Evolutionary conservation across 2,888 invertebrate species (phyloP).

Genomic region (Rhamphomyia laevipes): DNA sequence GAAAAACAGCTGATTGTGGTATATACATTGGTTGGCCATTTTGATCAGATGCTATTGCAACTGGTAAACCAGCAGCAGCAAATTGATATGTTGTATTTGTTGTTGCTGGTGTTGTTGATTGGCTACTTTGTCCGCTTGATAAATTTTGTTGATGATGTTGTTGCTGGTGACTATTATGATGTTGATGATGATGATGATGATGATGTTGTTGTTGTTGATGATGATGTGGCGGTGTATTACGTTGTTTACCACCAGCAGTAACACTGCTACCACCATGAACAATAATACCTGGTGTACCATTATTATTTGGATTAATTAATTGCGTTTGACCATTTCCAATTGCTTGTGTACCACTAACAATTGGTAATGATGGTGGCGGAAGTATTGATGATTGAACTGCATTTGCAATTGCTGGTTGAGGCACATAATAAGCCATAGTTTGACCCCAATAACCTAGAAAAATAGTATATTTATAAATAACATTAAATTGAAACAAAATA

Average conservation of each 20-base stretch:
- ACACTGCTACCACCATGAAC: conserved; percentile 20
- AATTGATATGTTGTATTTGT: conserved; percentile 18
- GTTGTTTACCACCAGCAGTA: conserved; percentile 26
- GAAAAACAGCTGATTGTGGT: conserved; percentile 34
- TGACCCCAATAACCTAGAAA: conserved; percentile 30
- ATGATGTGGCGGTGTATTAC: conserved; percentile 22
- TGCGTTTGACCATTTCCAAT: not conserved
- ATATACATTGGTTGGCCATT: conserved; percentile 30
- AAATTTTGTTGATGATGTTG: conserved; percentile 14
- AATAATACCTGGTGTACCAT: conserved; percentile 1
- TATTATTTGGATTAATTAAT: not conserved
- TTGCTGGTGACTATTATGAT: conserved; percentile 26
- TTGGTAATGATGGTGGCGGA: conserved; percentile 22
- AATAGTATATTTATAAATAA: not conserved
- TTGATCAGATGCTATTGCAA: conserved; percentile 19
- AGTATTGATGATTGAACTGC: conserved; percentile 28
- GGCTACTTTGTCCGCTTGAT: conserved; percentile 11
- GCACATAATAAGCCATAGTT: conserved; percentile 37
- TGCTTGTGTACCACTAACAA: conserved; percentile 6
- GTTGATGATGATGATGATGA: conserved; percentile 14
- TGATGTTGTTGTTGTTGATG: conserved; percentile 9
- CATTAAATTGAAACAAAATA: not conserved
- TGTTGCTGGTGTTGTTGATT: conserved; percentile 20
- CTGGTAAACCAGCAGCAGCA: conserved; percentile 19
- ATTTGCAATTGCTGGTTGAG: conserved; percentile 28